Base-by-base conservation (phyloP, 2,113 vertebrate species). In the Cololabis saira region DNA sequence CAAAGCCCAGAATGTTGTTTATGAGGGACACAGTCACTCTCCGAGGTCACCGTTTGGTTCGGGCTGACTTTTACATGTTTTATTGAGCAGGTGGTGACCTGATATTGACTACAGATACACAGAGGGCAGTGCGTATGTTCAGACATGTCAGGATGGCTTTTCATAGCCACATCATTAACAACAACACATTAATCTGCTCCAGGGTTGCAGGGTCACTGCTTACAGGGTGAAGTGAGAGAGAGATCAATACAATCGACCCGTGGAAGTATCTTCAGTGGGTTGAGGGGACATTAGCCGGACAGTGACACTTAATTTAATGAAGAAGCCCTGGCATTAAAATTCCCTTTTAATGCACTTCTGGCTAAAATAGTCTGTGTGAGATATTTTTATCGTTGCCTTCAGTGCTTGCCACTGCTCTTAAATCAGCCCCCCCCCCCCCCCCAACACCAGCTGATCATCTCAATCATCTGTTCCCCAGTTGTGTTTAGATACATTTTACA, bases 191-290 rank as follows among this genome's bases (percentile, higher is more conserved):
- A 1, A 61, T 66, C 69, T 70, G 19, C 21, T 16, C 48, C 15
- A 33, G 50, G 61, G 15, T 5, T 52, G 37, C 8, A 21, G 68
- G 62, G 55, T 51, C 52, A 10, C 33, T 17, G 53, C 17, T 37
- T 2, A 27, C 37, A 52, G 15, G 48, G 60, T n/a, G 44, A 52
- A 37, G 5, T 18, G 58, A 56, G 44, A 27, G n/a, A 12, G 16
- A 0, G 44, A 80, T 86, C 83, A 73, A 88, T 88, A 50, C 9
- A 12, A 60, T 61, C 33, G 62, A 80, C 65, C 1, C 15, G 51
- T 18, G 44, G 33, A 59, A 52, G 18, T 41, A 5, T 42, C 45
- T 49, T 12, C 5, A 50, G 15, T 24, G 67, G 33, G 55, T 0
- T 57, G 21, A 27, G 17, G 22, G 18, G 33, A 66, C 15, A 16